Conservation (phyloP, 2,888 invertebrate species). For the Oscheius sp. region DNA sequence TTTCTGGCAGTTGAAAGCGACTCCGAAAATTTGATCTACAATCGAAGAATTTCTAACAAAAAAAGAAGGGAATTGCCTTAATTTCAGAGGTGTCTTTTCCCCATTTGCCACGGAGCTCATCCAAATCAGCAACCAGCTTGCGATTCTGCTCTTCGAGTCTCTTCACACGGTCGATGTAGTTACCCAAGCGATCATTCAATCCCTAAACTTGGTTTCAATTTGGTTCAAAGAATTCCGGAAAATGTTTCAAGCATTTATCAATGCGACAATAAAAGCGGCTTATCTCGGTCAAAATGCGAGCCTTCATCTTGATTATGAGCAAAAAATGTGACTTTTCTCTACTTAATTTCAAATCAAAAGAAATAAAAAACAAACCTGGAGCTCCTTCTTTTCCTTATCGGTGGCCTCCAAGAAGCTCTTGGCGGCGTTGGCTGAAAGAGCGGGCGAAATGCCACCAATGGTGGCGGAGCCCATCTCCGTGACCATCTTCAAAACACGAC, state of each 20-base stretch:
- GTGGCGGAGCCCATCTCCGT: constrained; percentile 70
- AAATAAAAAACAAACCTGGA: constrained; percentile 59
- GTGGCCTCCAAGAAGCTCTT: constrained; percentile 69
- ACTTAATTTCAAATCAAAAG: neutral
- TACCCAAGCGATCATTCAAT: constrained; percentile 74
- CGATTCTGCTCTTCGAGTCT: constrained; percentile 69
- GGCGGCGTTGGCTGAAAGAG: constrained; percentile 68
- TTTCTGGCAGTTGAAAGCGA: constrained; percentile 73
- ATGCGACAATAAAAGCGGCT: neutral
- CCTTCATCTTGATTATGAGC: neutral
- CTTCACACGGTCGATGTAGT: constrained; percentile 74
- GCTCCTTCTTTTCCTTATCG: constrained; percentile 74
- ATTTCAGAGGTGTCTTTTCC: constrained; percentile 70
- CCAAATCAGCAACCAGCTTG: constrained; percentile 68
- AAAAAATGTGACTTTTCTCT: neutral
- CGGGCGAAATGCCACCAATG: constrained; percentile 69
- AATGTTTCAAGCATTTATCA: neutral
- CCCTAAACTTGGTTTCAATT: constrained; percentile 54
- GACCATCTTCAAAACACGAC: constrained; percentile 70
- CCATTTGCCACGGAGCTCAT: constrained; percentile 69
- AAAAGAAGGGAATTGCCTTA: constrained; percentile 51
- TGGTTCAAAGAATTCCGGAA: neutral
- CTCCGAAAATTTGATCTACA: constrained; percentile 72
- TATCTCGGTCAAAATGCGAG: neutral
- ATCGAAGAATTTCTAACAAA: constrained; percentile 22